Conservation (phyloP, 1,140 invertebrate genomes). For the Latrodectus geometricus region DNA sequence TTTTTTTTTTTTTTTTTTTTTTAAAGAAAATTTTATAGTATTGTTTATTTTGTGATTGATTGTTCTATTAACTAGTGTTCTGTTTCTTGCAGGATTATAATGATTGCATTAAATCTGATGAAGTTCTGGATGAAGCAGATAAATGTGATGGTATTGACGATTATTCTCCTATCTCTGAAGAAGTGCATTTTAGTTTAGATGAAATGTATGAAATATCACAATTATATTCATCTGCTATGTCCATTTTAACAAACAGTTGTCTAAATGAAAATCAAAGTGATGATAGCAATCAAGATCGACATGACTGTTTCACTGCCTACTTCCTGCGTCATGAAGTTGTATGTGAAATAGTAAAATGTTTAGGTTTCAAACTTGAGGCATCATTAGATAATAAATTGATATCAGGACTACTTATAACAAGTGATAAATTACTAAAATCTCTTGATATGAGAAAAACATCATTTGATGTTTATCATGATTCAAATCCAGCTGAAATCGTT, state of each 20-base stretch:
- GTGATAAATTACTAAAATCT: slow-evolving; percentile 25
- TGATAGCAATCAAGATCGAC: background rate
- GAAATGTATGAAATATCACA: slow-evolving; percentile 44
- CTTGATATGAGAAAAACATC: background rate
- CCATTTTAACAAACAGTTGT: background rate
- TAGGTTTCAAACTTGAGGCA: slow-evolving; percentile 1
- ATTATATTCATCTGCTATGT: slow-evolving; percentile 23
- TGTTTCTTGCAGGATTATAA: slow-evolving; percentile 9
- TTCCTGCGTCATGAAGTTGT: slow-evolving; percentile 40
- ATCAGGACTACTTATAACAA: slow-evolving; percentile 11
- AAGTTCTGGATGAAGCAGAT: background rate
- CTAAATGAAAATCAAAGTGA: background rate
- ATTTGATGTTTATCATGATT: slow-evolving; percentile 87
- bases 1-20: no score
- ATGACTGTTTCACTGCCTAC: slow-evolving; percentile 12
- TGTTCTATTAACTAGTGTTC: no score
- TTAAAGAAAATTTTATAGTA: no score
- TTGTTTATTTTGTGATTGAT: no score
- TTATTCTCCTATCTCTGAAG: background rate
- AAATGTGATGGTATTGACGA: background rate
- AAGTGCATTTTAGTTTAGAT: background rate
- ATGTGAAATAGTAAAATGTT: background rate
- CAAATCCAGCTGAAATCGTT: slow-evolving; percentile 82
- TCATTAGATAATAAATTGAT: slow-evolving; percentile 7
- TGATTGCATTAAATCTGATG: slow-evolving; percentile 15